Conservation (phyloP, 2,888 invertebrate genomes). For the Polydesmus complanatus region DNA sequence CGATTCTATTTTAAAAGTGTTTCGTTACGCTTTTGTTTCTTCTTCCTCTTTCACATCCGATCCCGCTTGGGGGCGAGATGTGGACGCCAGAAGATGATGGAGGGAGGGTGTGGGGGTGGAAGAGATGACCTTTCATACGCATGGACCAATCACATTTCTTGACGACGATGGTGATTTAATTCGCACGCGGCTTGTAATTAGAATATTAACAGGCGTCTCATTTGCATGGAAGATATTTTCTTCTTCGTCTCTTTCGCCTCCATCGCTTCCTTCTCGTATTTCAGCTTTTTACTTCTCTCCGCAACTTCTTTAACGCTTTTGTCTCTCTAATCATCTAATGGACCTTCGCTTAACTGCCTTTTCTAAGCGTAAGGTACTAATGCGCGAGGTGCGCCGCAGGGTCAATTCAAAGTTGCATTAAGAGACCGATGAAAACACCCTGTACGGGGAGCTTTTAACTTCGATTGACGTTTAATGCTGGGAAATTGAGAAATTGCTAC, state of each 20-base stretch:
- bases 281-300: too few species aligned
- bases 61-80: neutral
- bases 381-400: too few species aligned
- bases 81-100: neutral
- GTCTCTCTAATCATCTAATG: too few species aligned
- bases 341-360: too few species aligned
- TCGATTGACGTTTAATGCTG: too few species aligned
- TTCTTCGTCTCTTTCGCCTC: neutral
- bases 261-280: neutral
- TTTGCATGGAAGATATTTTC: neutral
- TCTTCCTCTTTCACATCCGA: neutral
- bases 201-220: neutral
- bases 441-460: too few species aligned
- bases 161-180: neutral
- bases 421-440: too few species aligned
- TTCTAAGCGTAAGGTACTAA: too few species aligned
- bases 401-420: too few species aligned
- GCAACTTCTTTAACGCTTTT: too few species aligned
- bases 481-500: too few species aligned
- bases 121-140: neutral
- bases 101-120: neutral
- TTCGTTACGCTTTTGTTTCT: neutral
- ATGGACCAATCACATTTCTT: neutral
- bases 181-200: neutral
- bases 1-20: too few species aligned